Evolutionary conservation across 23 tunicate species (phyloP).

Genomic region (Oikopleura dioica): DNA sequence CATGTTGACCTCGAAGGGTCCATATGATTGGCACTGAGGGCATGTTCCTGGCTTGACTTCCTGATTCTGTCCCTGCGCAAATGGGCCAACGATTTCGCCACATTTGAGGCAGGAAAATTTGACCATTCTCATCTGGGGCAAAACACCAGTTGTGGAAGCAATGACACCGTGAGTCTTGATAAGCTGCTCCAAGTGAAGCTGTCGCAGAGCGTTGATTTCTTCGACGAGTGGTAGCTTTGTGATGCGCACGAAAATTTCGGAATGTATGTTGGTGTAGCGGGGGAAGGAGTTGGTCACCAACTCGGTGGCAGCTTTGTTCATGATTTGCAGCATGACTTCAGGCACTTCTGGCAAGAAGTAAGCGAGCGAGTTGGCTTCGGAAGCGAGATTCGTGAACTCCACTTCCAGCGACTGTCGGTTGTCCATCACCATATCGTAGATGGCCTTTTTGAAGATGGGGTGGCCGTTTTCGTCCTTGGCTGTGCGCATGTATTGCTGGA

Average conservation of each 20-base stretch:
- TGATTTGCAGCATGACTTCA: conserved; percentile 49
- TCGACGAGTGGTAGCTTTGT: conserved; percentile 60
- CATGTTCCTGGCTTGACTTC: conserved; percentile 84
- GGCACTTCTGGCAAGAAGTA: conserved; percentile 96
- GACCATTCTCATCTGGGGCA: conserved; percentile 73
- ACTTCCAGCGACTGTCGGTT: conserved; percentile 89
- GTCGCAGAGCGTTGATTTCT: conserved; percentile 76
- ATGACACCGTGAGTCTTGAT: conserved; percentile 72
- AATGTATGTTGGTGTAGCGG: conserved; percentile 66
- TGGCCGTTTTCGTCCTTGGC: conserved; percentile 54
- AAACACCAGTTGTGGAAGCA: conserved; percentile 62
- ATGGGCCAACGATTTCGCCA: conserved; percentile 63
- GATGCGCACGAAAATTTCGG: conserved; percentile 80
- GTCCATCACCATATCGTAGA: conserved; percentile 91
- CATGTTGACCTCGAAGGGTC: conserved; percentile 93
- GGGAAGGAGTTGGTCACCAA: conserved; percentile 73
- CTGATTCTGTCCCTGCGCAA: conserved; percentile 77
- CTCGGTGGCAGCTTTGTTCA: conserved; percentile 80
- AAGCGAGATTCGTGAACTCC: conserved; percentile 40
- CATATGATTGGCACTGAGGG: conserved; percentile 90
- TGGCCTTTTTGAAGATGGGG: conserved; percentile 53
- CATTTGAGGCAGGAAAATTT: conserved; percentile 86
- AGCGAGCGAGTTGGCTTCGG: conserved; percentile 16
- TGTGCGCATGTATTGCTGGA: conserved; percentile 55
- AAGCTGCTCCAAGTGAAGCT: conserved; percentile 81